phyloP scores from a whole-genome alignment of 2,888 invertebrate species.

The Phalera bucephala region DNA sequence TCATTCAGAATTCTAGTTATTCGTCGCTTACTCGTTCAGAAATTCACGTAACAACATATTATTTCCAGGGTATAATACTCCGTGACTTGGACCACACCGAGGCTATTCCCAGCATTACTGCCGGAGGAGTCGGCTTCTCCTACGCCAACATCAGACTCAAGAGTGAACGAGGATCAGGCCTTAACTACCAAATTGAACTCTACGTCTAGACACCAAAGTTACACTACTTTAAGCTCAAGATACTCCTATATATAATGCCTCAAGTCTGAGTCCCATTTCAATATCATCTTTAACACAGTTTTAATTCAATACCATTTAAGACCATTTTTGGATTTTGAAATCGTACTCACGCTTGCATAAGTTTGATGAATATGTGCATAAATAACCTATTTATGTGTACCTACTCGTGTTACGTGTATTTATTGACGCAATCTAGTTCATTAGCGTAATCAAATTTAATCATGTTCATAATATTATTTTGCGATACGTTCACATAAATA shows the following conservation, averaged over 20 bases:
- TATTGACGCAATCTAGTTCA: not conserved
- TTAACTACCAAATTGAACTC: slow-evolving; percentile 72
- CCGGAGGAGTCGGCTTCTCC: slow-evolving; percentile 72
- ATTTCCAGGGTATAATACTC: slow-evolving; percentile 68
- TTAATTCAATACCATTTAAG: too few species aligned
- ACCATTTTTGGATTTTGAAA: too few species aligned
- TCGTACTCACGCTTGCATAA: too few species aligned
- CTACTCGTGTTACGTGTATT: not conserved
- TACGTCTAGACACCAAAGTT: slow-evolving; percentile 47
- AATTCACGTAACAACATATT: too few species aligned
- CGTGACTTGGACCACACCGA: slow-evolving; percentile 74
- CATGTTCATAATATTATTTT: not conserved
- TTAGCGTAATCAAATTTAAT: not conserved
- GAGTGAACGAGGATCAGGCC: slow-evolving; percentile 68
- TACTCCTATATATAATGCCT: too few species aligned
- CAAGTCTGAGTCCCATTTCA: too few species aligned
- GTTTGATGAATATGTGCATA: too few species aligned
- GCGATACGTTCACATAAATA: not conserved
- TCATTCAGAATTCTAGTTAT: too few species aligned
- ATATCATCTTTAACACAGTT: too few species aligned
- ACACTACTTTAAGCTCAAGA: too few species aligned
- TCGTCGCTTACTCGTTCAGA: too few species aligned
- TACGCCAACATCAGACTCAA: slow-evolving; percentile 70
- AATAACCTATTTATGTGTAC: too few species aligned
- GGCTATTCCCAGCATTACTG: slow-evolving; percentile 57